phyloP scores from a whole-genome alignment of 1,140 invertebrate species.

The Leptopilina boulardi region DNA sequence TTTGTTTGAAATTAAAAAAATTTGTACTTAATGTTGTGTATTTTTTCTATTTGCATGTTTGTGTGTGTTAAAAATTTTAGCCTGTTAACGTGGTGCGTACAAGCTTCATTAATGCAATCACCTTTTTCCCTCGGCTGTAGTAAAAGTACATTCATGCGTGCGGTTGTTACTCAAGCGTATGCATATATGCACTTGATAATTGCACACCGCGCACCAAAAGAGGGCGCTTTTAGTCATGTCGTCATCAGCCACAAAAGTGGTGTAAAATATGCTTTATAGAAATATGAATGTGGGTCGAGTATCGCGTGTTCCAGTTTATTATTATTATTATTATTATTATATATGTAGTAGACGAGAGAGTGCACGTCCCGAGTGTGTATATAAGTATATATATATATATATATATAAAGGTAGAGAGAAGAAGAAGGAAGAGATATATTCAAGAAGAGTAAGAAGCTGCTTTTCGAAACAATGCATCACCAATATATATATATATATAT shows the following conservation, averaged over 20 bases:
- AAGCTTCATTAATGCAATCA: conserved; percentile 14
- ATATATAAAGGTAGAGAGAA: no score
- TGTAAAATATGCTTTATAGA: conserved; percentile 37
- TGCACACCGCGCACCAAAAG: not conserved
- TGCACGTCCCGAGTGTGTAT: conserved; percentile 7
- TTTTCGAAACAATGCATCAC: conserved; percentile 54
- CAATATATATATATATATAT: no score
- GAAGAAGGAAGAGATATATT: no score
- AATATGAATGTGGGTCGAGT: conserved; percentile 45
- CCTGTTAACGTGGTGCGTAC: no score
- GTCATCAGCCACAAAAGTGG: not conserved
- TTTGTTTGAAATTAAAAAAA: no score
- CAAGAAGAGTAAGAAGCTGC: conserved; percentile 41
- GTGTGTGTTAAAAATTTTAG: not conserved
- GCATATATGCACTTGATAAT: conserved; percentile 34
- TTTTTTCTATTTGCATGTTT: not conserved
- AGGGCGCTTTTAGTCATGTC: not conserved
- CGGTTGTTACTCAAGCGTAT: conserved; percentile 16
- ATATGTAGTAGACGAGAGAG: conserved; percentile 21
- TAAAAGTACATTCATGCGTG: conserved; percentile 32
- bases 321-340: no score
- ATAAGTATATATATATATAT: no score
- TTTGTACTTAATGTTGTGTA: no score
- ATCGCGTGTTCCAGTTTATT: conserved; percentile 46
- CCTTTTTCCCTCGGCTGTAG: conserved; percentile 6